Percentiles rank a stretch among this genome's conserved stretches.
Evolutionary conservation across 2,113 vertebrate genomes (phyloP).

Genomic region (Pimephales promelas): DNA sequence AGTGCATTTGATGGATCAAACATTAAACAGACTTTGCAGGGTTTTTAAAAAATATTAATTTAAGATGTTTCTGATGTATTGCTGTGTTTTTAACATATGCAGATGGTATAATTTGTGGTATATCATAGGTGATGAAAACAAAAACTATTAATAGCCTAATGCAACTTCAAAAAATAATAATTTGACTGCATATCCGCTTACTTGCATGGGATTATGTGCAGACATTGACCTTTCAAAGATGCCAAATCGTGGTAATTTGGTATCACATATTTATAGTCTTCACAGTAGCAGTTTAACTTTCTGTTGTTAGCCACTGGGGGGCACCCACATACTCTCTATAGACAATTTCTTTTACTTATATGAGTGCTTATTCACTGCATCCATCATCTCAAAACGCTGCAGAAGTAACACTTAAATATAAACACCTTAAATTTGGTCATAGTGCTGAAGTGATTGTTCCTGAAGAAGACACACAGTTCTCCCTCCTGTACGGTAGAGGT

Average conservation of each 20-base stretch:
- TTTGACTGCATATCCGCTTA: neutral
- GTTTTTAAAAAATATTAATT: neutral
- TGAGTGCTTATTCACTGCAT: neutral
- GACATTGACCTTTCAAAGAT: neutral
- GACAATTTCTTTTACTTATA: neutral
- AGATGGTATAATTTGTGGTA: neutral
- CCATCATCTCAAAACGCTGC: neutral
- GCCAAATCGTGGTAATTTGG: neutral
- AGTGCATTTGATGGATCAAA: neutral
- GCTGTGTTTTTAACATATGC: neutral
- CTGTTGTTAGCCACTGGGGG: slow-evolving; percentile 28
- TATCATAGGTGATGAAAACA: neutral
- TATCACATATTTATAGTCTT: neutral
- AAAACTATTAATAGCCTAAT: neutral
- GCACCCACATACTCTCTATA: neutral
- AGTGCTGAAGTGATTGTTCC: slow-evolving; percentile 99
- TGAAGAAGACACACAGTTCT: slow-evolving; percentile 98
- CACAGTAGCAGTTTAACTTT: neutral
- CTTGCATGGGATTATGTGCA: neutral
- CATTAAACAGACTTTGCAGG: neutral
- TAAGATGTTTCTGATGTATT: neutral
- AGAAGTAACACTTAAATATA: neutral
- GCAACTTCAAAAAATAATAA: neutral
- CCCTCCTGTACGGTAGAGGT: slow-evolving; percentile 96
- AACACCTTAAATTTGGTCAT: slow-evolving; percentile 98